Conservation (phyloP, 2,888 invertebrate species). For the Heterodera filipjevi region DNA sequence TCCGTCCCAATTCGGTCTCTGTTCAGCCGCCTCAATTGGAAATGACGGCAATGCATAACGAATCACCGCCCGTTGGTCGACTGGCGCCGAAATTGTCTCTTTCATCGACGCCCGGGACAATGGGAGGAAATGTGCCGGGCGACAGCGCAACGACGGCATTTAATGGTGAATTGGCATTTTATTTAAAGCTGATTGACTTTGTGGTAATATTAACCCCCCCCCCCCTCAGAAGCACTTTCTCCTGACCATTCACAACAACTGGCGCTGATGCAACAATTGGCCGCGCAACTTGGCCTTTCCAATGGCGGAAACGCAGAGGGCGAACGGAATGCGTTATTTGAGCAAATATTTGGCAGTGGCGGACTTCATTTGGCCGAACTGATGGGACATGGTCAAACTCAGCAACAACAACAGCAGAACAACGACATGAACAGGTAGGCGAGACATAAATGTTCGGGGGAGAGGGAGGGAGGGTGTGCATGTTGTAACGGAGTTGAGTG, state of each 20-base stretch:
- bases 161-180: constrained; percentile 20
- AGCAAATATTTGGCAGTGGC: constrained; percentile 21
- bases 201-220: neutral
- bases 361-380: constrained; percentile 17
- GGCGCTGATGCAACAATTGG: constrained; percentile 22
- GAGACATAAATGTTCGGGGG: too few species aligned
- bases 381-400: neutral
- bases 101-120: constrained; percentile 17
- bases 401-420: constrained; percentile 10
- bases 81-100: constrained; percentile 26
- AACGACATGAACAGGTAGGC: constrained; percentile 20
- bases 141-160: constrained; percentile 8
- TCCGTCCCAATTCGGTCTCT: neutral
- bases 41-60: neutral
- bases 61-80: constrained; percentile 21
- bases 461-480: too few species aligned
- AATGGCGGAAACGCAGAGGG: neutral
- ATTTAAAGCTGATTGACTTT: neutral
- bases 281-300: constrained; percentile 25
- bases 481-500: too few species aligned
- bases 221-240: neutral
- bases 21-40: constrained; percentile 13
- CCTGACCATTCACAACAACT: constrained; percentile 6
- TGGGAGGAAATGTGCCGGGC: constrained; percentile 5
- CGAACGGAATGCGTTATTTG: constrained; percentile 16